Base-by-base conservation (phyloP, 1,140 invertebrate genomes). In the Plutomurus gul region DNA sequence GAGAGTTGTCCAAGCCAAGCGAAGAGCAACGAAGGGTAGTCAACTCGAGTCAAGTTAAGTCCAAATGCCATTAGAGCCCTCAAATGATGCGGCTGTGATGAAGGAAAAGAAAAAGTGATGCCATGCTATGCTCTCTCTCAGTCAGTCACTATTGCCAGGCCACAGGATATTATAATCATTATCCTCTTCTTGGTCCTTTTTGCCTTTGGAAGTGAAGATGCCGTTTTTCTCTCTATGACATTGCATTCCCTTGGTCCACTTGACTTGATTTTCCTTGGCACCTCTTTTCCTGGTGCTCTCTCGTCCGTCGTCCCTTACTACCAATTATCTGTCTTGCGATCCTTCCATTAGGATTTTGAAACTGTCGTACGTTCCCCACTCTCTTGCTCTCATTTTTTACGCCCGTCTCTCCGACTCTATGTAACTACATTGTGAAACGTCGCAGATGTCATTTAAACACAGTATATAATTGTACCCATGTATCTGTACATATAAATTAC, bases 11-110 rank as follows among this genome's bases (percentile, higher is more conserved):
- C 39, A 33, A 65, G 56, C 18, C 18, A 30, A 65, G 25, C 13
- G 56, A 16, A 65, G 56, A n/a, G n/a, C n/a, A n/a, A n/a, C 25
- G 27, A 33, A 65, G 16, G 56, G 27, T 65, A 65, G 56, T 33
- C 56, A 65, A 27, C 36, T 13, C 25, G 36, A 65, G 22, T 30
- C 56, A 65, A 30, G 56, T 30, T 30, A 65, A 43, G 56, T 27
- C 56, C 30, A 65, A 30, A 60, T 60, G 51, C 51, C 51, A 60
- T 60, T 60, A 60, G 25, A 60, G 51, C 25, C 51, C 10, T 60
- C 51, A 60, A 60, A 60, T 60, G 51, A 60, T 60, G 51, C 51
- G 51, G 51, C 51, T 30, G 51, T 60, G 51, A 60, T 60, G 25
- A 60, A 60, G 51, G 25, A 60, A 60, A 60, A 33, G 51, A 60